Percentiles rank a stretch among this genome's conserved stretches.
These are phyloP conservation scores for Gymnopithys bicolor DNA, from an alignment of 2,797 vertebrate genomes.

Conservation along the genomic window DNA sequence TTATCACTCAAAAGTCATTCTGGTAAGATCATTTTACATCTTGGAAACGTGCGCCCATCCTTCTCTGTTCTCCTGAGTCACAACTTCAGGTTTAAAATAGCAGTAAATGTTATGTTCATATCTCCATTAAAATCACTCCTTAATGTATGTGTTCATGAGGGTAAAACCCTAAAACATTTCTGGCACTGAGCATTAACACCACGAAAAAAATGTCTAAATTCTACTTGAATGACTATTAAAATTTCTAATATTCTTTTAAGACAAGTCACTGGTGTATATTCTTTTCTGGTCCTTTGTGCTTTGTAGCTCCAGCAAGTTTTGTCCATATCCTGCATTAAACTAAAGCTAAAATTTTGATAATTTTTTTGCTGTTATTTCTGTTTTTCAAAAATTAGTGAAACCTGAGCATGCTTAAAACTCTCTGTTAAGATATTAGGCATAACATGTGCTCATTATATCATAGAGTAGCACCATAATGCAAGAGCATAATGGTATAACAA, in stretches of 20 bases:
- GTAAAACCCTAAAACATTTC: background rate
- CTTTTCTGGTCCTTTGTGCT: background rate
- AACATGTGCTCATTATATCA: background rate
- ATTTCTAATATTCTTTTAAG: background rate
- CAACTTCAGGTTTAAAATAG: constrained; percentile 15
- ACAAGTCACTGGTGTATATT: background rate
- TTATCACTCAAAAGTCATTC: background rate
- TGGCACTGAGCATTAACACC: background rate
- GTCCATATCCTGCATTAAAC: background rate
- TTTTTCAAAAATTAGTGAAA: background rate
- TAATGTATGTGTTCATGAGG: background rate
- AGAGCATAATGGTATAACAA: background rate
- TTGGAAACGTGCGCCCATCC: background rate
- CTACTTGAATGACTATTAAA: background rate
- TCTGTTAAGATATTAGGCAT: background rate
- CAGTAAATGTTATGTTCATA: background rate
- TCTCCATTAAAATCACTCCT: background rate
- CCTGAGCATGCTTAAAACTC: background rate
- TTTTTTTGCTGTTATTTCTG: background rate
- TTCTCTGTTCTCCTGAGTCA: background rate
- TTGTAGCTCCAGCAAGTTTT: background rate
- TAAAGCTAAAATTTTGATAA: background rate
- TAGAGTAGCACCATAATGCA: background rate
- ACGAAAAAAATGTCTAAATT: background rate
- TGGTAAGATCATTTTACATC: background rate